phyloP scores from a whole-genome alignment of 2,888 invertebrate species.

The Yponomeuta malinellus region DNA sequence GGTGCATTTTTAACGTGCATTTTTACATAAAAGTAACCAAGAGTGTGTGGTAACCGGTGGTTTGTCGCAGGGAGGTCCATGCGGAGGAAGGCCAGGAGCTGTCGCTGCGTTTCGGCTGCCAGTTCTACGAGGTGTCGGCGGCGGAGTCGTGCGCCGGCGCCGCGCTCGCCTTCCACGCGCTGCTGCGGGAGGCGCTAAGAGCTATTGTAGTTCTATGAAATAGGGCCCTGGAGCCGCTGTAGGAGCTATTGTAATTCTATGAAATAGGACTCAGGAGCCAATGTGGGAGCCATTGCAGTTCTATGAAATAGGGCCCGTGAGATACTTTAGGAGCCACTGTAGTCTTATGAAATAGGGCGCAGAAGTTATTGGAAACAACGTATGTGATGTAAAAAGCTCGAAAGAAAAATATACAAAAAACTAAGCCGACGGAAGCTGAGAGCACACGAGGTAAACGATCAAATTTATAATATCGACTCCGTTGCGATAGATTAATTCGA shows the following conservation, averaged over 20 bases:
- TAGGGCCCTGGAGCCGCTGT: too few relatives aligned
- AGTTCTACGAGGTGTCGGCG: constrained; percentile 90
- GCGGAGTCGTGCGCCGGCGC: constrained; percentile 89
- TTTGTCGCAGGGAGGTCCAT: constrained; percentile 79
- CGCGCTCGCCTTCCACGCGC: constrained; percentile 85
- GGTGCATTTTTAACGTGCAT: too few relatives aligned
- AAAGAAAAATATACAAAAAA: neutral
- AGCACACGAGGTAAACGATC: neutral
- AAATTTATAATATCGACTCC: constrained; percentile 9
- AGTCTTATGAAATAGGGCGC: neutral
- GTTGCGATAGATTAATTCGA: constrained; percentile 16
- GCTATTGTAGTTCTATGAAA: too few relatives aligned
- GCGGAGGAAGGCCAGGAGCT: constrained; percentile 88
- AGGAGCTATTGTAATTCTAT: too few relatives aligned
- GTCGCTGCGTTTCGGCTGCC: constrained; percentile 84
- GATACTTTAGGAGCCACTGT: too few relatives aligned
- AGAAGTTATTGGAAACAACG: neutral
- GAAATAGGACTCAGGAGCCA: too few relatives aligned
- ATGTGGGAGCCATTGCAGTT: too few relatives aligned
- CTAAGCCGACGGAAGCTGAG: constrained; percentile 8
- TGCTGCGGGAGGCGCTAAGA: constrained; percentile 84
- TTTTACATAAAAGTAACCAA: too few relatives aligned
- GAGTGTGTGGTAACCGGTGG: neutral
- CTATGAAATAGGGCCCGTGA: too few relatives aligned
- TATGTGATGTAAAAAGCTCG: neutral